Evolutionary conservation across 2,113 vertebrate genomes (phyloP), one percentile per base, ranked within the genome.

Genomic region (Nettapus auritus): DNA sequence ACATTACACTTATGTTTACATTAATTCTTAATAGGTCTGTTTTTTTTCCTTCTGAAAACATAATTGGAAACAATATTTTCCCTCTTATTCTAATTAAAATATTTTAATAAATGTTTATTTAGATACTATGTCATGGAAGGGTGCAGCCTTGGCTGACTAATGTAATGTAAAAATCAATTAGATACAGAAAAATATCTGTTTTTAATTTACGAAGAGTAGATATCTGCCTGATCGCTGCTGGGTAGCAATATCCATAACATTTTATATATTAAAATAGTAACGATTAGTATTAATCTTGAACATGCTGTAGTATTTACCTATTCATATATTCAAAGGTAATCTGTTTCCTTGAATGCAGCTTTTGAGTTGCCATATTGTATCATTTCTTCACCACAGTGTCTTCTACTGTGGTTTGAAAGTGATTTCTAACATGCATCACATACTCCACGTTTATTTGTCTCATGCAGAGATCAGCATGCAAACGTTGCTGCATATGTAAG

Each of bases 81-180:
- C 78, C 56, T 94, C 94, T 97, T 95, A 86, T 97, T 98, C 93
- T 97, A 98, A 97, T 98, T 97, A 97, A 96, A 98, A 97, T 96
- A 95, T 95, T 97, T 88, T 96, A 97, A 97, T 97, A 97, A 93
- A 97, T 93, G 89, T 95, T 91, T 93, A 94, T 97, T 97, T 94
- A 89, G 92, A 96, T 96, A 83, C 95, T 97, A 48, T 97, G 68
- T 96, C 92, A 97, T 92, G 88, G 94, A 97, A 97, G 93, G 96
- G 96, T 96, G 90, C 92, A 96, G 92, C 77, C 89, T 94, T 96
- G 90, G 92, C 88, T 97, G 96, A 95, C 92, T 97, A 97, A 98
- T 97, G 93, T 96, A 96, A 97, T 97, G 89, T 89, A 97, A 97
- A 96, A 97, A 96, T 97, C 90, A 97, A 97, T 95, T 97, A 95